Percentiles rank a stretch among this genome's conserved stretches.
These are phyloP conservation scores for Tragelaphus imberbis DNA, from an alignment of 2,113 vertebrate species.

Conservation along the genomic window DNA sequence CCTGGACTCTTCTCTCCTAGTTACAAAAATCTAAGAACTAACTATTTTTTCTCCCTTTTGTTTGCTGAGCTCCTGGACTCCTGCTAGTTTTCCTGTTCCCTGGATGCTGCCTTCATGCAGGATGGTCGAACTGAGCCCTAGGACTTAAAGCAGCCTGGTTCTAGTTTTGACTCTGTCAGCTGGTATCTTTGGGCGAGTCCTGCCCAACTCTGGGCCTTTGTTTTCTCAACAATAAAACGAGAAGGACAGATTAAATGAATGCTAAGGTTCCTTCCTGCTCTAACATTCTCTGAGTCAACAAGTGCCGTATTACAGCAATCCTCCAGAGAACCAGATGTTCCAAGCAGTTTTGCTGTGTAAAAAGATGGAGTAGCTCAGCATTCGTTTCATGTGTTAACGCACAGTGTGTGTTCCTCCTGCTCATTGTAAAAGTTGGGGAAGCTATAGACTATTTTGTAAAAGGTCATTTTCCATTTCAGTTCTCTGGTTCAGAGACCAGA, in stretches of 20 bases:
- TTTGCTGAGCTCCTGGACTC: background rate
- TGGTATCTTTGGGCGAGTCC: background rate
- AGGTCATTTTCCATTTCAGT: conserved; percentile 22
- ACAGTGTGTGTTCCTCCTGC: background rate
- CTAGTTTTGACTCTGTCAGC: background rate
- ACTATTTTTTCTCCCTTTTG: fast-evolving
- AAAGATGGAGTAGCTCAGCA: background rate
- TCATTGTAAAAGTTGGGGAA: background rate
- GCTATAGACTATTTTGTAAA: background rate
- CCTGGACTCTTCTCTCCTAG: background rate
- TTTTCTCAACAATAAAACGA: conserved; percentile 3
- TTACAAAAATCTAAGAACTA: background rate
- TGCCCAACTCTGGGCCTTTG: background rate
- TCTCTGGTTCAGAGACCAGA: conserved; percentile 10
- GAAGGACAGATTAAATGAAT: background rate
- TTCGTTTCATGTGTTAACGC: conserved; percentile 10
- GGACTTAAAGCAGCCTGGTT: background rate
- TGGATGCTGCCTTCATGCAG: background rate
- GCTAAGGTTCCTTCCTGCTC: background rate
- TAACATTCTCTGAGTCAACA: background rate
- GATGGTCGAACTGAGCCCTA: background rate
- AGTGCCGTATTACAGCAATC: background rate
- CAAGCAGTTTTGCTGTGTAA: background rate
- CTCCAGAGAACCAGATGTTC: conserved; percentile 1
- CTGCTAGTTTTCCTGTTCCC: background rate